Evolutionary conservation across 1,140 invertebrate genomes (phyloP), one percentile per base, ranked within the genome.

Genomic region (Ericerus pela): DNA sequence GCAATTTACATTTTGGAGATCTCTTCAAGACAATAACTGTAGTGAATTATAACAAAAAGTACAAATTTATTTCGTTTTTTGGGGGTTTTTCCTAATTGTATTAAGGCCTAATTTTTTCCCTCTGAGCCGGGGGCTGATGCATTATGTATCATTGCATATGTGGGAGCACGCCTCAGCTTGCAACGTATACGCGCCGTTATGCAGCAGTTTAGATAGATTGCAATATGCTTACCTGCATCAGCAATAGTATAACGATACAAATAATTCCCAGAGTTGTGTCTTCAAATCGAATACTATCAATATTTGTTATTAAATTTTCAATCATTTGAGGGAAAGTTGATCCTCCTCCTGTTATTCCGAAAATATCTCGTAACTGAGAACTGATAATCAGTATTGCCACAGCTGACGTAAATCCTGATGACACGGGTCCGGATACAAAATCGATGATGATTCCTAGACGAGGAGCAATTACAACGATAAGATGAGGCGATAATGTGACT

Each of bases 391-490:
- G 89, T 16, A 96, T 73, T 16, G 91, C 89, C 11, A 91, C 90
- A 0, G 91, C 90, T 1, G 88, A 90, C 0, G 89, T 94, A 66
- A 95, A 96, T 14, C 89, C 88, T 11, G 85, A 90, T 12, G 90
- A 90, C 0, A 95, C 91, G 0, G 91, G 88, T 3, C 85, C 85
- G 0, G 88, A 93, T 1, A 96, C 88, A 68, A 93, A 96, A 69
- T 94, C 88, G 51, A 95, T 85, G 28, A 96, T 72, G 67, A 95
- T 93, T 41, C 91, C 88, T 85, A 67, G 22, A 69, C 66, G 51
- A 36, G 53, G 53, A 60, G 59, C 59, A 58, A 59, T 33, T 10
- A 33, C 8, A 33, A 8, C 8, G 8, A 33, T n/a, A n/a, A 10
- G n/a, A n/a, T n/a, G 30, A 33, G 30, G 30, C n/a, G n/a, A 33